Base-by-base conservation (phyloP, 2,888 invertebrate genomes). In the Hylaea fasciaria region DNA sequence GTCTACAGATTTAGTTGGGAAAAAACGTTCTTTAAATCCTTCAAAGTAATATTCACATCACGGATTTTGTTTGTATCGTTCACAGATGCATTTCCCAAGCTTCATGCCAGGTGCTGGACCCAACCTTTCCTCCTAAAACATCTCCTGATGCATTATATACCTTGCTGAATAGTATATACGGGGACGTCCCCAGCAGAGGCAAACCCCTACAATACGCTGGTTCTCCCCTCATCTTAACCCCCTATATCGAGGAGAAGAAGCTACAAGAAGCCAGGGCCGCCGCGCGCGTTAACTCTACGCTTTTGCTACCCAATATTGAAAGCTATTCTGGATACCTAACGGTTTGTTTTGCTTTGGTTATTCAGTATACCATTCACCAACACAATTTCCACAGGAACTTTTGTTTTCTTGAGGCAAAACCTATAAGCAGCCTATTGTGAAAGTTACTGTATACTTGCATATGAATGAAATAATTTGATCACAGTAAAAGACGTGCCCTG, bases 141-240 rank as follows among this genome's bases (percentile, higher is more conserved):
- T 86, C 32, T 92, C 50, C 76, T 90, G 0, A 79, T 17, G 8
- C n/a, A 1, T 9, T 37, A n/a, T 37, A n/a, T 12, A n/a, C 37
- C n/a, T n/a, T 37, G 3, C 12, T n/a, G 37, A n/a, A 37, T 0
- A n/a, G 2, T n/a, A 37, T 37, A n/a, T 37, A 37, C 37, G 37
- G 37, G 5, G 3, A 37, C 81, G 3, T 91, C 91, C 32, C 32
- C 10, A 1, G 77, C 70, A 1, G 76, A 86, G 28, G 55, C 81
- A 0, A 37, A 68, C 74, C 0, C 76, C 66, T 35, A 37, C 2
- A 37, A 3, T 87, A 85, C 4, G 86, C 92, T 0, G 94, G 94
- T 0, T 76, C 90, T 0, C 93, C 93, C 0, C 79, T 94, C 0
- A 90, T 94, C 13, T 86, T 95, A 8, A 93, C 94, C 0, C 93